phyloP scores from a whole-genome alignment of 2,113 vertebrate genomes.

The Sander lucioperca region DNA sequence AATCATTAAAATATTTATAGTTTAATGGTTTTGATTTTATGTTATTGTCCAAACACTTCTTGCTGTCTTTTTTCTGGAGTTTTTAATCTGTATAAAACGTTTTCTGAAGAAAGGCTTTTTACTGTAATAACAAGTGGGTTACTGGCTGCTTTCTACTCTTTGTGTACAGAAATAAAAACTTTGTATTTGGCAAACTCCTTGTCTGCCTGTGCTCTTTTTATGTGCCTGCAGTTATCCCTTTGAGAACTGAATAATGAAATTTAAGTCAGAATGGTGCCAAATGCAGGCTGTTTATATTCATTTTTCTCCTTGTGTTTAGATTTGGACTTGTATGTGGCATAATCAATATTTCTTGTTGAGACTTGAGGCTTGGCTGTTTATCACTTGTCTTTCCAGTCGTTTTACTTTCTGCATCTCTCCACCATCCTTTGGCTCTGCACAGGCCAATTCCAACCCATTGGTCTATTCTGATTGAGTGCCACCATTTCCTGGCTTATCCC shows the following conservation, averaged over 20 bases:
- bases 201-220: constrained; percentile 42
- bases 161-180: constrained; percentile 87
- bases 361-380: constrained; percentile 18
- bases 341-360: constrained; percentile 42
- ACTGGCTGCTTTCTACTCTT: constrained; percentile 87
- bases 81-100: constrained; percentile 80
- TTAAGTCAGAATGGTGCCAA: constrained; percentile 40
- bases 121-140: constrained; percentile 80
- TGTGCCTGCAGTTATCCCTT: constrained; percentile 26
- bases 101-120: constrained; percentile 82
- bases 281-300: constrained; percentile 32
- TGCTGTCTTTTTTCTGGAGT: constrained; percentile 64
- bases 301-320: constrained; percentile 52
- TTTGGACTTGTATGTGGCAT: constrained; percentile 45
- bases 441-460: constrained; percentile 19
- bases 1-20: constrained; percentile 47
- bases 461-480: constrained; percentile 48
- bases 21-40: constrained; percentile 52
- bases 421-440: neutral
- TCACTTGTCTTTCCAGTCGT: constrained; percentile 2
- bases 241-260: constrained; percentile 55
- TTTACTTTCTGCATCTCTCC: neutral
- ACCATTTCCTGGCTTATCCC: constrained; percentile 46
- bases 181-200: constrained; percentile 83
- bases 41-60: constrained; percentile 63